Evolutionary conservation across 2,888 invertebrate genomes (phyloP).

Genomic region (Tribolium freemani): DNA sequence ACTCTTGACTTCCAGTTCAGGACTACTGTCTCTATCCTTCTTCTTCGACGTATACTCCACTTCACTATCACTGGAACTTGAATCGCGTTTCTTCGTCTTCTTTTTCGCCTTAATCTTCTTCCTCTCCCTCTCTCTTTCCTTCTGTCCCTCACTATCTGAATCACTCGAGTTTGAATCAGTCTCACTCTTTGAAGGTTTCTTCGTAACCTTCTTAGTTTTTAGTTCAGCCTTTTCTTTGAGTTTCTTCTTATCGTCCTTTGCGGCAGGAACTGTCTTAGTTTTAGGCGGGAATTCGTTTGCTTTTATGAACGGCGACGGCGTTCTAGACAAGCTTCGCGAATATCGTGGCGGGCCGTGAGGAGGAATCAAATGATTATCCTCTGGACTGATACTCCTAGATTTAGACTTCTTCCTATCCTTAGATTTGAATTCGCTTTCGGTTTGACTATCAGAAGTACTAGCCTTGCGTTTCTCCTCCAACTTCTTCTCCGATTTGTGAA

Average conservation of each 20-base stretch:
- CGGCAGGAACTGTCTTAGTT: constrained; percentile 60
- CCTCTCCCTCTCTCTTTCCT: constrained; percentile 59
- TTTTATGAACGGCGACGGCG: constrained; percentile 88
- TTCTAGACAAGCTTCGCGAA: constrained; percentile 85
- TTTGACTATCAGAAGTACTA: constrained; percentile 54
- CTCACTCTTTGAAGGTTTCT: constrained; percentile 65
- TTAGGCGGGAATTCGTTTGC: constrained; percentile 74
- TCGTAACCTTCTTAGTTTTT: constrained; percentile 62
- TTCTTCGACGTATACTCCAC: constrained; percentile 60
- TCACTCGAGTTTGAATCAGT: constrained; percentile 65
- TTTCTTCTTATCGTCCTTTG: constrained; percentile 70
- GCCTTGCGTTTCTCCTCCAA: constrained; percentile 49
- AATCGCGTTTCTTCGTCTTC: constrained; percentile 69
- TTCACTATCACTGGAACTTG: constrained; percentile 69
- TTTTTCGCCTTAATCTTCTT: constrained; percentile 63
- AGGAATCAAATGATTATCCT: constrained; percentile 62
- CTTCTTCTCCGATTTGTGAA: constrained; percentile 47
- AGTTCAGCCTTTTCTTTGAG: constrained; percentile 59
- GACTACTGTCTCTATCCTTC: constrained; percentile 69
- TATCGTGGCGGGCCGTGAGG: constrained; percentile 70
- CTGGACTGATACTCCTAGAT: constrained; percentile 64
- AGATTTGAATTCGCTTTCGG: constrained; percentile 49
- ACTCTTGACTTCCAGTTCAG: constrained; percentile 70
- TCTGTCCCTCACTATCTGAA: constrained; percentile 64
- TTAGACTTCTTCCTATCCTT: constrained; percentile 62